Evolutionary conservation across 2,797 vertebrate genomes (phyloP), one percentile per base, ranked within the genome.

Genomic region (Oreochromis grahami): DNA sequence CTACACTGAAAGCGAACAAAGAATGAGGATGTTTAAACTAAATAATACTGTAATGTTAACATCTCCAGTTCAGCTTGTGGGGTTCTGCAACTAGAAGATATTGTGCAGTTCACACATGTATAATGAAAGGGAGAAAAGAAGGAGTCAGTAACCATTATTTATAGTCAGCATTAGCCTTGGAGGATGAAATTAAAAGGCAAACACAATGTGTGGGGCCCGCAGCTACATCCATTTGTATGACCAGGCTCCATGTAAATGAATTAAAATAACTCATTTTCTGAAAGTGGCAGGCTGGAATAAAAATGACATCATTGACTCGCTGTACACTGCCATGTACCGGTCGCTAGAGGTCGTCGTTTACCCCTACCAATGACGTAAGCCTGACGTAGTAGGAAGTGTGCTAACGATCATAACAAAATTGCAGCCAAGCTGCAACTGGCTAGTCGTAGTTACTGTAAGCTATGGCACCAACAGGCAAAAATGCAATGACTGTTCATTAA

Each of bases 281-380:
- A 77, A 79, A 74, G 76, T 53, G 72, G 36, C 8, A 4, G 34
- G 29, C 36, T 24, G 38, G 32, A 81, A 52, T 78, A n/a, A 78
- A 63, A 83, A 92, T 93, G 77, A 92, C 89, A 86, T 94, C 91
- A 92, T 70, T 81, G 51, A 34, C 4, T 80, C 36, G 1, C 24
- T 3, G 41, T 5, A 19, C 43, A 77, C 7, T 77, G n/a, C 7
- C 68, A 3, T 0, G 24, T 1, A 24, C 29, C 63, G 2, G 1
- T 74, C 94, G 63, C 92, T 84, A 94, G 94, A 88, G 93, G 94
- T 34, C 93, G 79, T 86, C 82, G 51, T 52, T 68, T 26, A 0
- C 1, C 8, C 1, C 4, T 1, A 4, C 4, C 8, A 2, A 1
- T 3, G 2, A 94, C 92, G 93, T 93, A 36, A 3, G 0, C 15